Percentiles rank a stretch among this genome's conserved stretches.
Evolutionary conservation across 23 tunicate species (phyloP).

Genomic region (Trididemnum nubilum): DNA sequence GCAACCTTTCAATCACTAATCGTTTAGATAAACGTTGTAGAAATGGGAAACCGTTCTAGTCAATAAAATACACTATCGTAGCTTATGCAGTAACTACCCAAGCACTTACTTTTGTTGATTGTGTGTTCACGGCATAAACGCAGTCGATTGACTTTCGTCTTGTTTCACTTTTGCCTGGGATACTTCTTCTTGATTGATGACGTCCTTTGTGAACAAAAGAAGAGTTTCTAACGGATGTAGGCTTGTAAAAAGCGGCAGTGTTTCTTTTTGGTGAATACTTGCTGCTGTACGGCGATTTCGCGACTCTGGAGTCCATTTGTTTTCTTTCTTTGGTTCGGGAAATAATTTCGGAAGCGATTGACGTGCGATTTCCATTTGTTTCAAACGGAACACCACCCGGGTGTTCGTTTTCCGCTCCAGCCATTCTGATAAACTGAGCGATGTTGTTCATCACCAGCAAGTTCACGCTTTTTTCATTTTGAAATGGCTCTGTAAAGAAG

Average conservation of each 20-base stretch:
- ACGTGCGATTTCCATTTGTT: not conserved
- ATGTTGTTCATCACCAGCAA: not conserved
- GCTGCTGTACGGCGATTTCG: not conserved
- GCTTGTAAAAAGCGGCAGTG: not conserved
- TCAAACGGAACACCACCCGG: not conserved
- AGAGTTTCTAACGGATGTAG: not conserved
- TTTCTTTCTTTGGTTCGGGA: not conserved
- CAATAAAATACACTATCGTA: too few relatives aligned
- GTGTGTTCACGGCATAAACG: not conserved
- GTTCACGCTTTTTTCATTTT: constrained; percentile 1
- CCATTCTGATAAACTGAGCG: not conserved
- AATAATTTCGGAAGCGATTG: not conserved
- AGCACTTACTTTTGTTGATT: not conserved
- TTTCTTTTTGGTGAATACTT: not conserved
- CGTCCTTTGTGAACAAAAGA: not conserved
- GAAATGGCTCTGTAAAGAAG: not conserved
- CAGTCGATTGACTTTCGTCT: not conserved
- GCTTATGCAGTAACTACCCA: too few relatives aligned
- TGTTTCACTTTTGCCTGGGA: not conserved
- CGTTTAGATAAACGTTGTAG: too few relatives aligned
- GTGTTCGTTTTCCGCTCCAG: not conserved
- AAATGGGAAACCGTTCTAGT: too few relatives aligned
- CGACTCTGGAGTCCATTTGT: not conserved
- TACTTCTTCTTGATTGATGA: not conserved
- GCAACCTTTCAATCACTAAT: too few relatives aligned